Percentiles rank a stretch among this genome's conserved stretches.
Conservation (phyloP, 2,888 invertebrate species). For the Anthoptus insignis region DNA sequence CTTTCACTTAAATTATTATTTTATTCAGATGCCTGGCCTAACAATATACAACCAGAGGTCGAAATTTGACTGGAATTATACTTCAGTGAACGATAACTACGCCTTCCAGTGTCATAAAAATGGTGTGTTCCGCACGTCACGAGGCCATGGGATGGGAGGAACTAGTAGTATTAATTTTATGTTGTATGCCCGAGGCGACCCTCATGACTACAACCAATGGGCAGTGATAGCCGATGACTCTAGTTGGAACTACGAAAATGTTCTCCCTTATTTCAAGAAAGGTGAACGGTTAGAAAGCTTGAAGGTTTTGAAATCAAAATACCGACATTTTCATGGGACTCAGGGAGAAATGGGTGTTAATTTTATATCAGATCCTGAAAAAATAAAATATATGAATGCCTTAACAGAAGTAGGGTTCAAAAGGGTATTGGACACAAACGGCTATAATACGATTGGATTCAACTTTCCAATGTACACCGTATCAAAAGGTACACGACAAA, state of each 20-base stretch:
- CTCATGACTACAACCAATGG: slow-evolving; percentile 78
- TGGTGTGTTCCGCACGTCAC: slow-evolving; percentile 82
- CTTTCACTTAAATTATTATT: too few relatives aligned
- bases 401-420: too few relatives aligned
- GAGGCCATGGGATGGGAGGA: slow-evolving; percentile 87
- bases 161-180: slow-evolving; percentile 82
- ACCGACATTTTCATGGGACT: too few relatives aligned
- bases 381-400: too few relatives aligned
- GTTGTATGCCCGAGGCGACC: slow-evolving; percentile 79
- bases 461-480: too few relatives aligned
- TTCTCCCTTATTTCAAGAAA: slow-evolving; percentile 52
- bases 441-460: too few relatives aligned
- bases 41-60: slow-evolving; percentile 63
- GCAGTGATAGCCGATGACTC: slow-evolving; percentile 72
- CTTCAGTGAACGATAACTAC: slow-evolving; percentile 75
- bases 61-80: slow-evolving; percentile 85
- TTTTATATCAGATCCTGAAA: too few relatives aligned
- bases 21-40: slow-evolving; percentile 60
- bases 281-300: slow-evolving; percentile 43
- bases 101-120: slow-evolving; percentile 63
- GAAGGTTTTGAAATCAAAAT: too few relatives aligned
- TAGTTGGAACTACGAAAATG: slow-evolving; percentile 71
- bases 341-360: too few relatives aligned
- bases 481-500: too few relatives aligned
- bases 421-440: too few relatives aligned